Percentiles rank a stretch among this genome's conserved stretches.
These are phyloP conservation scores for Nematostella vectensis DNA, from an alignment of 92 coral and sea anemone genomes.

Conservation along the genomic window DNA sequence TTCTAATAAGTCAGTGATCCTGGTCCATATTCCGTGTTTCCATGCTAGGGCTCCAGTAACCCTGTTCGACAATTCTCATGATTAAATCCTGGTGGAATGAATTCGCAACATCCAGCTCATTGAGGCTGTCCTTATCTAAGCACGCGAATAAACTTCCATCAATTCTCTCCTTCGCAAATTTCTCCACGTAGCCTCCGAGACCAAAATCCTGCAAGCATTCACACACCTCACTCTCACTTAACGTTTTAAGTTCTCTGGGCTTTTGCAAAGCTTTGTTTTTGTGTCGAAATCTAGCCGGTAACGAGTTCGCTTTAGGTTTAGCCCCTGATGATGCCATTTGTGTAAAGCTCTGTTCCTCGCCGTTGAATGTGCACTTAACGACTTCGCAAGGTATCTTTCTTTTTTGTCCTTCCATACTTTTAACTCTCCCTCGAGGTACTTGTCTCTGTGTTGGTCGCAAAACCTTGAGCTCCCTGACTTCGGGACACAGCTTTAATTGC, in stretches of 20 bases:
- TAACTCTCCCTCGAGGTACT: background rate
- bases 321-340: background rate
- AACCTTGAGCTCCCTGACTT: background rate
- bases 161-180: background rate
- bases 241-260: background rate
- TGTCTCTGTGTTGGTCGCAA: background rate
- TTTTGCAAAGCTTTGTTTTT: background rate
- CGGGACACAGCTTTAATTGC: background rate
- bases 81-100: background rate
- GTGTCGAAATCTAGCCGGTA: conserved; percentile 1
- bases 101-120: background rate
- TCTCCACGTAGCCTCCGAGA: background rate
- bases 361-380: background rate
- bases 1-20: too few relatives aligned
- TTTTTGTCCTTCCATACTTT: background rate
- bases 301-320: background rate
- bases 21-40: too few relatives aligned
- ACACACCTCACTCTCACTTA: background rate
- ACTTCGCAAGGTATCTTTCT: background rate
- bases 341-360: background rate
- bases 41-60: conserved; percentile 1
- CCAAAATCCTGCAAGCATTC: background rate
- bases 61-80: conserved; percentile 1
- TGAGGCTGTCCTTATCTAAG: background rate
- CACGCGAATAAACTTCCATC: conserved; percentile 1